These are phyloP conservation scores for Bombyx mori DNA, from an alignment of 1,140 invertebrate species.

Conservation along the genomic window DNA sequence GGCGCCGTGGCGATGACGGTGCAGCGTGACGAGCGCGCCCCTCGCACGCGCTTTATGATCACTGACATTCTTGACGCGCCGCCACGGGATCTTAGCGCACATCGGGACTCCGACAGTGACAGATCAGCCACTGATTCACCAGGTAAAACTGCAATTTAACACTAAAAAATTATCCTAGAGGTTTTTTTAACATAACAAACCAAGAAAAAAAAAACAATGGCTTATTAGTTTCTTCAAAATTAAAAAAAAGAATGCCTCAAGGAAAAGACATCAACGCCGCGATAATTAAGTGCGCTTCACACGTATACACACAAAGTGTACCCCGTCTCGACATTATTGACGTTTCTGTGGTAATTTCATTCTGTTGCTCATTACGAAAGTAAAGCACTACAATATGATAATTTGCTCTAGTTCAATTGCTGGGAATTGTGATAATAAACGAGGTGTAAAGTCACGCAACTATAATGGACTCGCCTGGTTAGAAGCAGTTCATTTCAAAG, in stretches of 20 bases:
- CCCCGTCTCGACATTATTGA: background rate
- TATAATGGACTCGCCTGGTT: background rate
- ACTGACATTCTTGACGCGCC: conserved; percentile 81
- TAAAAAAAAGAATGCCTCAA: conserved; percentile 1
- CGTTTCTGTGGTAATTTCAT: conserved; percentile 1
- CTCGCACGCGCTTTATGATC: conserved; percentile 84
- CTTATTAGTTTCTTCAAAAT: conserved; percentile 1
- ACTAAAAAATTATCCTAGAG: background rate
- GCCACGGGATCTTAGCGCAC: conserved; percentile 60
- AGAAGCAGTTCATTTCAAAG: too few relatives aligned
- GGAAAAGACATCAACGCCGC: conserved; percentile 45
- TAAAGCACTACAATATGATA: conserved; percentile 13
- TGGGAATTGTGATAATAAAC: conserved; percentile 18
- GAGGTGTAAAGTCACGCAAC: conserved; percentile 1
- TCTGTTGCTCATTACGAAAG: conserved; percentile 7
- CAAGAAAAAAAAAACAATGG: background rate
- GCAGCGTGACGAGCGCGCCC: conserved; percentile 71
- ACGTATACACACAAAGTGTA: background rate
- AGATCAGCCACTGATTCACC: conserved; percentile 57
- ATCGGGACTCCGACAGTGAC: conserved; percentile 58
- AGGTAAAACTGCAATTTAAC: conserved; percentile 22
- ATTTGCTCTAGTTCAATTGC: conserved; percentile 16
- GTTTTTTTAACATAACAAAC: too few relatives aligned
- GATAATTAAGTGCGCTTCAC: conserved; percentile 2
- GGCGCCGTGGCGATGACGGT: conserved; percentile 62